phyloP scores from a whole-genome alignment of 2,888 invertebrate genomes.

The Spodoptera littoralis region DNA sequence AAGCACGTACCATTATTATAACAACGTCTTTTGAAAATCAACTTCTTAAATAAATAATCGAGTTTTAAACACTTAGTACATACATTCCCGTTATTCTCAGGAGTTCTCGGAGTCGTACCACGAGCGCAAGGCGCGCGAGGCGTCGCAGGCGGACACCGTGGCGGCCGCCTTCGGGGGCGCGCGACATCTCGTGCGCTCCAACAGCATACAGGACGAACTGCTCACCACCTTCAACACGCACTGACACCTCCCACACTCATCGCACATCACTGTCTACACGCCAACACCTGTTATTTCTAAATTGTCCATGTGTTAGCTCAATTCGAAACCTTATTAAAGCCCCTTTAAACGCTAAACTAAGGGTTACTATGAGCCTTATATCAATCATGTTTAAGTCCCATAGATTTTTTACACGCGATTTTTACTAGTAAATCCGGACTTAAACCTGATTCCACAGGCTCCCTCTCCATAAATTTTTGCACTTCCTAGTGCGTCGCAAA shows the following conservation, averaged over 20 bases:
- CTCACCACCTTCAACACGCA: constrained; percentile 82
- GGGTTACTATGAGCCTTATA: constrained; percentile 3
- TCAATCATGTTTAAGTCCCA: constrained; percentile 41
- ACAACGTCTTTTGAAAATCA: too few relatives aligned
- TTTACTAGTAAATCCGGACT: constrained; percentile 39
- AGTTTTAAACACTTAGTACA: too few relatives aligned
- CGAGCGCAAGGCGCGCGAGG: constrained; percentile 89
- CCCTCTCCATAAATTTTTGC: constrained; percentile 1
- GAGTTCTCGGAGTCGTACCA: constrained; percentile 95
- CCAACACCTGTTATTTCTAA: too few relatives aligned
- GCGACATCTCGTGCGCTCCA: constrained; percentile 91
- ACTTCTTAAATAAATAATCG: too few relatives aligned
- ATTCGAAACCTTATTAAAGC: constrained; percentile 7
- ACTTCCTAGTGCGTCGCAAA: constrained; percentile 45
- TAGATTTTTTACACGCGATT: constrained; percentile 53
- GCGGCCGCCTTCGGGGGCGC: constrained; percentile 88
- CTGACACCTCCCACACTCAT: constrained; percentile 48
- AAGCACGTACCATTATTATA: too few relatives aligned
- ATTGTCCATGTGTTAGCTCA: constrained; percentile 15
- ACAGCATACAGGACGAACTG: constrained; percentile 95
- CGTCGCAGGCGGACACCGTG: constrained; percentile 89
- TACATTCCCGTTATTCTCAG: constrained; percentile 71
- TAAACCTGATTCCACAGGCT: constrained; percentile 30
- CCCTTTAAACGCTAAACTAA: too few relatives aligned
- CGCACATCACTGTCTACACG: too few relatives aligned